Base-by-base conservation (phyloP, 2,888 invertebrate genomes). In the Pristionchus exspectatus region DNA sequence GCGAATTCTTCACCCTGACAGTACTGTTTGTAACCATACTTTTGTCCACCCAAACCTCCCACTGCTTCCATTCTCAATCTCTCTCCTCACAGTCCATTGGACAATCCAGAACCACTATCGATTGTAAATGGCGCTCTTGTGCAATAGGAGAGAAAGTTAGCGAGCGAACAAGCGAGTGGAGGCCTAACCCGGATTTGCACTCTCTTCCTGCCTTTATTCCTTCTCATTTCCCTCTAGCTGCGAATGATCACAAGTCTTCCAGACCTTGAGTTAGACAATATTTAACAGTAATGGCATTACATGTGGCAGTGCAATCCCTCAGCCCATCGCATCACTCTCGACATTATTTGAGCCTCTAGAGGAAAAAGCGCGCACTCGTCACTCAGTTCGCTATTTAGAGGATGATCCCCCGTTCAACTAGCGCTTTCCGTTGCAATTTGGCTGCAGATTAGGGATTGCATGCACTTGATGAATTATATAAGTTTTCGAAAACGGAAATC, bases 151-250 rank as follows among this genome's bases (percentile, higher is more conserved):
- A 9, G 81, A 44, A 54, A 81, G 81, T 50, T 44, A 24, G 24
- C 27, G 30, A 74, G 38, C 5, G 21, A 74, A 77, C 77, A 81
- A 81, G n/a, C 38, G n/a, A 24, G 24, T 33, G 27, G 5, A n/a
- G n/a, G 74, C 16, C 54, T 54, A 81, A 81, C 81, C 81, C 50
- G 81, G 69, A 33, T 72, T 72, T 72, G 69, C 69, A 72, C 69
- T 72, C 16, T 72, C 44, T 50, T 50, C 44, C 44, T 72, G 9
- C 33, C 16, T 69, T 27, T 69, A 69, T 18, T 24, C 30, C 27
- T 69, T 69, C 30, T 9, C 27, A 5, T 72, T 72, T 72, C 69
- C 5, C 69, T 72, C 69, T 30, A 27, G 30, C 16, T 21, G 69
- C 14, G 14, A 72, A 16, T 38, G 38, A 2, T 38, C 33, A 72